Base-by-base conservation (phyloP, 2,797 vertebrate species). In the Rhincodon typus region DNA sequence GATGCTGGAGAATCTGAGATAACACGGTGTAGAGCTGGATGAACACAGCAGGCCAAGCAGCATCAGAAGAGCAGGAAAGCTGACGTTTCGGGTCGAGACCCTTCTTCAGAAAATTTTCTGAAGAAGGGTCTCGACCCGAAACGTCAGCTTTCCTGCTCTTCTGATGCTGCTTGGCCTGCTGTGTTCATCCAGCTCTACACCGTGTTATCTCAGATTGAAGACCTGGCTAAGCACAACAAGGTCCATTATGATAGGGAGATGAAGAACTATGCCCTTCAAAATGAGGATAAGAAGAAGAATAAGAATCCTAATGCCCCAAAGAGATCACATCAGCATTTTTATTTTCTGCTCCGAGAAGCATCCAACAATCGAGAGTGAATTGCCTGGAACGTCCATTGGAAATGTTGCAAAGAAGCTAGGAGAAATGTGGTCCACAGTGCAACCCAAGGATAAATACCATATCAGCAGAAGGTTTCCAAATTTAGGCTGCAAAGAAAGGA, bases 291-390 rank as follows among this genome's bases (percentile, higher is more conserved):
- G 96, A 99, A 99, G 97, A 50, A 50, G 3, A 50, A 98, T n/a
- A n/a, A 98, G 97, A 99, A 99, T 62, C 99, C 99, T 0, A 99
- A 99, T 0, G 99, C 99, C 38, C 46, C 99, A 6, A 99, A 99
- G 96, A 98, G 99, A 74, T 99, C 99, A 19, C 99, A 4, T 99
- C 99, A 46, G 99, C 99, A 0, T 99, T 99, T 97, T 99, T 99
- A 98, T 99, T 21, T 99, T 99, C 97, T 99, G 99, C 96, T 98
- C 98, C 0, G 99, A 99, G 50, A 98, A 99, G 97, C 99, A 99
- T n/a, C 98, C 98, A 0, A 98, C 98, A 96, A 98, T 99, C 82
- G 99, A 99, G 97, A 97, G 96, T 0, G 99, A 99, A 0, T 96
- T 98, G 96, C 99, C 99, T 0, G 99, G 99, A 7, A 98, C 99